Evolutionary conservation across 2,113 vertebrate genomes (phyloP).

Genomic region (Prionailurus bengalensis): DNA sequence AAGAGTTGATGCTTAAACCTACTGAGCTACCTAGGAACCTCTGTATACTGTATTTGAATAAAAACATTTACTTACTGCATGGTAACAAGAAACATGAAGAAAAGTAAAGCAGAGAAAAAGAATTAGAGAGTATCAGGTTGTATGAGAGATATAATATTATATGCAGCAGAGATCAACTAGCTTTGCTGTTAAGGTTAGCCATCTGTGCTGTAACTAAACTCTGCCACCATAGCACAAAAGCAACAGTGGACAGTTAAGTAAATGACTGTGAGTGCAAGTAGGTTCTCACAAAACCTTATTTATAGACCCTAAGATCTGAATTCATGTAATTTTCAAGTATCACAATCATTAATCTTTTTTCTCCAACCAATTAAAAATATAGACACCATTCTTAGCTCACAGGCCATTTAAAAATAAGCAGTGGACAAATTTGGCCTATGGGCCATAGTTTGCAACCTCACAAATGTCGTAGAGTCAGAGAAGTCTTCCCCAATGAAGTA

Average conservation of each 20-base stretch:
- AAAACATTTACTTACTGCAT: background rate
- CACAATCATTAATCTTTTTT: background rate
- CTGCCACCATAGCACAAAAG: no score
- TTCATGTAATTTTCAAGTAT: background rate
- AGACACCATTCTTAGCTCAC: background rate
- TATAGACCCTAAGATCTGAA: background rate
- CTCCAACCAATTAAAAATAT: conserved; percentile 2
- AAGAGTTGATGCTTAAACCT: no score
- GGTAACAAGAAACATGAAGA: background rate
- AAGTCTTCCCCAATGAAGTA: background rate
- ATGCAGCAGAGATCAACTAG: no score
- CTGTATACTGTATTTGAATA: background rate
- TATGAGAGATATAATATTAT: background rate
- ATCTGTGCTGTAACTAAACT: background rate
- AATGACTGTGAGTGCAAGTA: background rate
- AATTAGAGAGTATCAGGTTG: background rate
- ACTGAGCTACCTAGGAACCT: no score
- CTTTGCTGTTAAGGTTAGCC: background rate
- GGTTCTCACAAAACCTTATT: background rate
- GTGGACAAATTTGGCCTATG: background rate
- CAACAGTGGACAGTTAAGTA: background rate
- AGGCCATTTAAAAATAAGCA: background rate
- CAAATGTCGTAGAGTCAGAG: background rate
- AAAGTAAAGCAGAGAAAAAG: background rate
- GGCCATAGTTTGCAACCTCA: background rate